Evolutionary conservation across 2,888 invertebrate genomes (phyloP).

Genomic region (Ophion obscuratus): DNA sequence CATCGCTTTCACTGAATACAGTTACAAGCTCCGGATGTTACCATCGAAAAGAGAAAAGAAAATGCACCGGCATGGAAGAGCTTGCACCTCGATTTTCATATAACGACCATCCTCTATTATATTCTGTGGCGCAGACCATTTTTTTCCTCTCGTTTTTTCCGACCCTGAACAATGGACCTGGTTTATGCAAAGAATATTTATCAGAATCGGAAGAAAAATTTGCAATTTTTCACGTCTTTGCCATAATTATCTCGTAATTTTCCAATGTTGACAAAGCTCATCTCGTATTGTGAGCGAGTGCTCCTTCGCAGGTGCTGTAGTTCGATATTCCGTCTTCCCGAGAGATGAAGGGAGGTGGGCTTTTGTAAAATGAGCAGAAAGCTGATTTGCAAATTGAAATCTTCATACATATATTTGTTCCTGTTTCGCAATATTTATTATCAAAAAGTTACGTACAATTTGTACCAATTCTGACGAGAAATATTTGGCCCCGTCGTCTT

Average conservation of each 20-base stretch:
- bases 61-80: neutral
- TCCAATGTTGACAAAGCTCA: neutral
- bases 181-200: neutral
- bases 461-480: too few species aligned
- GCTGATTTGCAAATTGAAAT: too few species aligned
- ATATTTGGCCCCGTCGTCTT: too few species aligned
- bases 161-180: neutral
- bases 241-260: neutral
- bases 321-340: too few species aligned
- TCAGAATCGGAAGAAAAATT: neutral
- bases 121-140: conserved; percentile 32
- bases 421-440: too few species aligned
- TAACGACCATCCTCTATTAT: conserved; percentile 39
- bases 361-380: too few species aligned
- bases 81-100: conserved; percentile 14
- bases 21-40: conserved; percentile 26
- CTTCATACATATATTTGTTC: too few species aligned
- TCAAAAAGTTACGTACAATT: too few species aligned
- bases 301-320: neutral
- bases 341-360: too few species aligned
- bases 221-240: conserved; percentile 2
- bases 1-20: neutral
- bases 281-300: neutral
- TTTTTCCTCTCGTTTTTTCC: neutral
- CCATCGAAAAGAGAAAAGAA: conserved; percentile 24